These are phyloP conservation scores for Orestias chungarensis DNA, from an alignment of 2,797 vertebrate species.

Conservation along the genomic window DNA sequence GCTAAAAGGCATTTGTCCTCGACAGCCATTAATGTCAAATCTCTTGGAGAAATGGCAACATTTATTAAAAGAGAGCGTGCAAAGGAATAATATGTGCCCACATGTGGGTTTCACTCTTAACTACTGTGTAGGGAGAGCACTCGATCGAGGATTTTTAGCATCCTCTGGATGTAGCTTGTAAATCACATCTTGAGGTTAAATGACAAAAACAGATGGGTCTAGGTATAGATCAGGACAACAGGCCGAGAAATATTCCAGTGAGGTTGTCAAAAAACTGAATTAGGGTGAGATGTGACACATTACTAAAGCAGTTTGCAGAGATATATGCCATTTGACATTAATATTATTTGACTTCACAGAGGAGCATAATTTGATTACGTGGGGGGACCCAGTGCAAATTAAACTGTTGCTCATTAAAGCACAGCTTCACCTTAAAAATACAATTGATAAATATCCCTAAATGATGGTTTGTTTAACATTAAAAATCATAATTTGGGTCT, in stretches of 20 bases:
- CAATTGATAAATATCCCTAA: not conserved
- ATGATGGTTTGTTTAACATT: not conserved
- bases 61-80: constrained; percentile 42
- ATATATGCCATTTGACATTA: constrained; percentile 42
- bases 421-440: constrained; percentile 28
- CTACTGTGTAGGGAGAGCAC: not conserved
- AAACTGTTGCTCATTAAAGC: constrained; percentile 24
- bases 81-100: constrained; percentile 15
- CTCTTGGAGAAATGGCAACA: constrained; percentile 45
- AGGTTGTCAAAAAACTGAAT: constrained; percentile 42
- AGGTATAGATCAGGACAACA: constrained; percentile 28
- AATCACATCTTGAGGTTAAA: constrained; percentile 51
- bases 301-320: constrained; percentile 25
- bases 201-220: constrained; percentile 35
- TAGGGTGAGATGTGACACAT: constrained; percentile 30
- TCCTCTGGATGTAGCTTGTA: constrained; percentile 34
- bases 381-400: constrained; percentile 24
- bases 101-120: constrained; percentile 12
- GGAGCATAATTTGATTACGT: constrained; percentile 30
- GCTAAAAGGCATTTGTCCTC: constrained; percentile 58
- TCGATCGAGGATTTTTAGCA: constrained; percentile 20
- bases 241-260: constrained; percentile 30
- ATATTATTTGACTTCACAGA: constrained; percentile 38
- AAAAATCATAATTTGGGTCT: not conserved
- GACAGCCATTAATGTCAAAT: constrained; percentile 60